phyloP scores from a whole-genome alignment of 2,113 vertebrate genomes.

The Thamnophis sirtalis region DNA sequence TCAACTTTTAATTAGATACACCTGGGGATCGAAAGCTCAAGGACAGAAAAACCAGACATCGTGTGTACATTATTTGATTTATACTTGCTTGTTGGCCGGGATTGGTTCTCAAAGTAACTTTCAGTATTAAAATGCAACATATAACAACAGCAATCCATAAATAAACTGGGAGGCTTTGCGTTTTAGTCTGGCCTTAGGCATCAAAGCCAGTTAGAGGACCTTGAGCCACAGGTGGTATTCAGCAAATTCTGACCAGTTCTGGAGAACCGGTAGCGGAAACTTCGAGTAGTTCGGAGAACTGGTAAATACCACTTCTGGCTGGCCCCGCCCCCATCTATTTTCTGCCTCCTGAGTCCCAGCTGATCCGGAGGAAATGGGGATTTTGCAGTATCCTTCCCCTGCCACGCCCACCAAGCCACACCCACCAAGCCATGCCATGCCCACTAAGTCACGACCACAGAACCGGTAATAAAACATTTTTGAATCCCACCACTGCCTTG shows the following conservation, averaged over 20 bases:
- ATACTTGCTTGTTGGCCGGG: not conserved
- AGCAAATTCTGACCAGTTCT: no score
- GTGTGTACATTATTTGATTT: not conserved
- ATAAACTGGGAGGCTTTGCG: not conserved
- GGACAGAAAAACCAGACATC: not conserved
- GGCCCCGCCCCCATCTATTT: no score
- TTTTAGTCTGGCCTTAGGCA: not conserved
- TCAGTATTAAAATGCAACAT: not conserved
- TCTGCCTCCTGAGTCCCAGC: no score
- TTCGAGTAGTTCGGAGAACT: no score
- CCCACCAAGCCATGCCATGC: no score
- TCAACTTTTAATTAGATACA: rapidly evolving
- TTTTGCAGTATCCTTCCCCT: no score
- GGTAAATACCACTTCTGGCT: no score
- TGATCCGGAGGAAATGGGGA: no score
- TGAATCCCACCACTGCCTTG: not conserved
- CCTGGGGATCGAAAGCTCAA: not conserved
- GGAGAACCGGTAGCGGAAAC: no score
- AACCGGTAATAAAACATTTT: no score
- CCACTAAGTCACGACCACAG: no score
- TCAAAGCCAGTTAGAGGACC: not conserved
- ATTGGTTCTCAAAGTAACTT: not conserved
- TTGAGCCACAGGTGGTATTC: not conserved
- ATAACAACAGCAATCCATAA: not conserved
- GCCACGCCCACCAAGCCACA: no score